Evolutionary conservation across 2,888 invertebrate species (phyloP).

Genomic region (Fragum fragum): DNA sequence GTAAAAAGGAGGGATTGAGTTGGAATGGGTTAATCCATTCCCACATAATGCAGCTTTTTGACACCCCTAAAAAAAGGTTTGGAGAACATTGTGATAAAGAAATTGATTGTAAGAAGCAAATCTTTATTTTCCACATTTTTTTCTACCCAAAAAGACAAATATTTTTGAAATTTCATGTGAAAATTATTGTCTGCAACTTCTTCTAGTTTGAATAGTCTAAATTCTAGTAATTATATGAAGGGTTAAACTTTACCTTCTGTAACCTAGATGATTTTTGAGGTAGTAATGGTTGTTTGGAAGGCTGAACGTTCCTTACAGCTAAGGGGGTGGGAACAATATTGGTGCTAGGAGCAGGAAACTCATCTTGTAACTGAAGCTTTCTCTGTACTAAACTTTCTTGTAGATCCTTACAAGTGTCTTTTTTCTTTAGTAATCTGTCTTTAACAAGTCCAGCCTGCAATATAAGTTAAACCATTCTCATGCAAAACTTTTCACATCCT

Average conservation of each 20-base stretch:
- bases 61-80: no score
- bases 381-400: slow-evolving; percentile 67
- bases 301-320: slow-evolving; percentile 41
- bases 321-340: neutral
- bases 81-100: no score
- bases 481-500: no score
- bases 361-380: slow-evolving; percentile 72
- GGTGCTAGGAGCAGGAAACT: slow-evolving; percentile 58
- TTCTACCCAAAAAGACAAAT: no score
- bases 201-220: no score
- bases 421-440: slow-evolving; percentile 73
- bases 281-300: slow-evolving; percentile 15
- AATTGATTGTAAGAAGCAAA: neutral
- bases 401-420: slow-evolving; percentile 63
- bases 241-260: neutral
- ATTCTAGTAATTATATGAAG: no score
- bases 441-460: slow-evolving; percentile 74
- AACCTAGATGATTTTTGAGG: neutral
- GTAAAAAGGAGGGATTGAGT: no score
- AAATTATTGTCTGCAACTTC: no score
- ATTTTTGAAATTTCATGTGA: no score
- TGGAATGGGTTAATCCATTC: no score
- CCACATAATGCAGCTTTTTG: no score
- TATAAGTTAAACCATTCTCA: neutral
- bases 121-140: neutral